A percentile compares a stretch with the other conserved stretches of the same genome.
Conservation (phyloP, 2,888 invertebrate genomes). For the Acleris cristana region DNA sequence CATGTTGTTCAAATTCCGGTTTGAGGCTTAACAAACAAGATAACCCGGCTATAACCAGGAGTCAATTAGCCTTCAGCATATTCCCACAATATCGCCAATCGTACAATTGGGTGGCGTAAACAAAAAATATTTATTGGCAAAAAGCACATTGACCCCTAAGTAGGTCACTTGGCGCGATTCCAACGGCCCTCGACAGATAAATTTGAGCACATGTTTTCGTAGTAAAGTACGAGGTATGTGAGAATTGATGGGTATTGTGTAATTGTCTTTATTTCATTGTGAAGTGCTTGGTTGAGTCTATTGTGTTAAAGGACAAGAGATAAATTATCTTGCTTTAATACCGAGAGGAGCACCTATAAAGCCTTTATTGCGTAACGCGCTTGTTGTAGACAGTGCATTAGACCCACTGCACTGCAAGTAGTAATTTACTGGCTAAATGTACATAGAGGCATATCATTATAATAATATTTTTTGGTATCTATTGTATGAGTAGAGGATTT, state of each 20-base stretch:
- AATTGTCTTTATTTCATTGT: conserved; percentile 17
- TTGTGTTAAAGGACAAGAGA: conserved; percentile 12
- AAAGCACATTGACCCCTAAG: conserved; percentile 51
- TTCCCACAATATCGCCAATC: conserved; percentile 24
- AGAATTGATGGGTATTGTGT: conserved; percentile 20
- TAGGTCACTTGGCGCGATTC: conserved; percentile 56
- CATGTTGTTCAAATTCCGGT: too few species aligned
- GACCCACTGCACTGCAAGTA: too few species aligned
- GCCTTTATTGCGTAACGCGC: neutral
- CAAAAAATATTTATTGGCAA: conserved; percentile 59
- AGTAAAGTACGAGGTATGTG: conserved; percentile 31
- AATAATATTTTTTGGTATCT: too few species aligned
- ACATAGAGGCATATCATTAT: too few species aligned
- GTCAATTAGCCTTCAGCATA: conserved; percentile 20
- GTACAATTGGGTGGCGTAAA: conserved; percentile 53
- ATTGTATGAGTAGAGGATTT: too few species aligned
- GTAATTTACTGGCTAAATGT: too few species aligned
- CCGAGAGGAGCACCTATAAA: neutral
- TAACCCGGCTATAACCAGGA: neutral
- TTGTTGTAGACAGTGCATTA: too few species aligned
- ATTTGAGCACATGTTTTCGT: conserved; percentile 53
- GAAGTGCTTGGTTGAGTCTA: conserved; percentile 14
- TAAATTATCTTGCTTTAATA: conserved; percentile 9
- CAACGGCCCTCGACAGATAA: conserved; percentile 50
- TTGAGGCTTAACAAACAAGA: conserved; percentile 4